Percentiles rank a stretch among this genome's conserved stretches.
Evolutionary conservation across 2,113 vertebrate species (phyloP).

Genomic region (Chamaea fasciata): DNA sequence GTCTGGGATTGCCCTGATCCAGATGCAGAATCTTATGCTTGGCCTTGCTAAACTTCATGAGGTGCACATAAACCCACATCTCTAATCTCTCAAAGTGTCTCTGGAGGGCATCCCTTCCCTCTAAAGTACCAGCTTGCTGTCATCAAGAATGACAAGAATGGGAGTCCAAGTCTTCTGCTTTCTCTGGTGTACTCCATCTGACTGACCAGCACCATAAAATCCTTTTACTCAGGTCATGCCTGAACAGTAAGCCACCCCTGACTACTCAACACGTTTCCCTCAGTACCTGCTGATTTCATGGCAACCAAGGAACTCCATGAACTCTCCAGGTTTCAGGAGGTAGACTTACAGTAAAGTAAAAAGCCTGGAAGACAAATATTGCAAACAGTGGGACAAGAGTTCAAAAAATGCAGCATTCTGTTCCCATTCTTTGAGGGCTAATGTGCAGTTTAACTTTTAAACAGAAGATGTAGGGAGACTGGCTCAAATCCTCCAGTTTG

Average conservation of each 20-base stretch:
- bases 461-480: background rate
- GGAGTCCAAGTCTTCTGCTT: background rate
- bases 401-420: background rate
- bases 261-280: background rate
- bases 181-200: background rate
- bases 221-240: background rate
- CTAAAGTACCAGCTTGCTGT: background rate
- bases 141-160: background rate
- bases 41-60: background rate
- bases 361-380: background rate
- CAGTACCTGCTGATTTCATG: background rate
- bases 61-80: accelerated
- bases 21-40: background rate
- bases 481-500: background rate
- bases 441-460: background rate
- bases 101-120: background rate
- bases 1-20: background rate
- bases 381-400: background rate
- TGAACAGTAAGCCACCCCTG: background rate
- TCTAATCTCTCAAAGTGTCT: background rate
- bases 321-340: background rate
- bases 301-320: background rate
- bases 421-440: background rate
- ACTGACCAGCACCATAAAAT: background rate
- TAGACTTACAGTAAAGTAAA: background rate